Base-by-base conservation (phyloP, 2,888 invertebrate genomes). In the Dynastes maya region DNA sequence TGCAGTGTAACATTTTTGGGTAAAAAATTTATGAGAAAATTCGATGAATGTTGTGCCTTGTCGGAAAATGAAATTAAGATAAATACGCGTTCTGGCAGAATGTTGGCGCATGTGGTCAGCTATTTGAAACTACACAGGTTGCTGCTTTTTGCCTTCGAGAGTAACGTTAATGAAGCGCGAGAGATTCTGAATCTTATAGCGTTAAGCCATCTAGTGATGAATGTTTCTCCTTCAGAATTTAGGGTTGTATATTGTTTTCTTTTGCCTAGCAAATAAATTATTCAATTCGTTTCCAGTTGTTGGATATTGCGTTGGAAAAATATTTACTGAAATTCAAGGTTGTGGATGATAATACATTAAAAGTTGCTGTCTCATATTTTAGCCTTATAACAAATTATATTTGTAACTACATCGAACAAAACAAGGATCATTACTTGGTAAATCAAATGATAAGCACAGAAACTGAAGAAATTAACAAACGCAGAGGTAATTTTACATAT, bases 121-220 rank as follows among this genome's bases (percentile, higher is more conserved):
- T 72, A 76, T 49, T 27, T 79, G 16, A 79, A 79, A 58, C 58
- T 79, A 2, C 79, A 79, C 40, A 71, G 77, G 63, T 32, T 79
- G 37, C 32, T 79, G n/a, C 51, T 79, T 63, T 49, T 61, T 5
- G 58, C 76, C 27, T 77, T 79, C n/a, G 77, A 79, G 65, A 76
- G 55, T 63, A 45, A 79, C 32, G 58, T 77, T 22, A 55, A 76
- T 51, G 76, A 79, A 61, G 79, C 78, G n/a, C 64, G 65, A 13
- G 67, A 79, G 45, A 76, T 78, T 40, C 45, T 81, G n/a, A 71
- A 79, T 55, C 74, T 81, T 45, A 64, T 81, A 58, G 80, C 80
- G 9, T 70, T 78, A 58, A 80, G 81, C 55, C 81, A 81, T 53
- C 13, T 76, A 8, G 45, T 79, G 0, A 79, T 81, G 78, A 78